phyloP scores from a whole-genome alignment of 2,888 invertebrate genomes.

The Nasonia oneida region DNA sequence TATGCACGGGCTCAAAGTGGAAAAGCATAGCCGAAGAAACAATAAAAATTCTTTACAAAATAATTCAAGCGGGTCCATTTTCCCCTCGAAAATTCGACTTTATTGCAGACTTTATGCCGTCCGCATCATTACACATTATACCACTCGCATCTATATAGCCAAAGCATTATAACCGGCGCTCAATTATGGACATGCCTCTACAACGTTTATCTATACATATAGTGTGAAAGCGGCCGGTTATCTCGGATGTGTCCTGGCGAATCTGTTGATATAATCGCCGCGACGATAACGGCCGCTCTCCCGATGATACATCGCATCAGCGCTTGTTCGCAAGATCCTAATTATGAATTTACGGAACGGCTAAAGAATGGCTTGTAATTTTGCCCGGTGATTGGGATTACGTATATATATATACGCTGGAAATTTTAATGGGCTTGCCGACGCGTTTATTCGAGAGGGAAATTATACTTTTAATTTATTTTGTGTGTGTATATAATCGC shows the following conservation, averaged over 20 bases:
- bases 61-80: no score
- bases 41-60: neutral
- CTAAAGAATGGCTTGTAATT: constrained; percentile 10
- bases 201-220: neutral
- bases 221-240: neutral
- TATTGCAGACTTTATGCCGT: neutral
- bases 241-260: neutral
- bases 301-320: no score
- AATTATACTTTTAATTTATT: neutral
- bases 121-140: no score
- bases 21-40: neutral
- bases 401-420: neutral
- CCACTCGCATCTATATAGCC: no score
- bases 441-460: neutral
- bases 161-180: no score
- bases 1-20: no score
- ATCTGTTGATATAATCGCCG: neutral
- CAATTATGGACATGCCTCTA: no score
- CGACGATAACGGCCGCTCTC: neutral
- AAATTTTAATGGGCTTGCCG: neutral
- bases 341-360: constrained; percentile 7
- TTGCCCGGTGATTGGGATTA: neutral
- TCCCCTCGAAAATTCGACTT: neutral
- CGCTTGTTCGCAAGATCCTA: constrained; percentile 4
- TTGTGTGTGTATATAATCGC: neutral